A percentile compares a stretch with the other conserved stretches of the same genome.
Evolutionary conservation across 2,888 invertebrate species (phyloP).

Genomic region (Mesorhabditis spiculigera): DNA sequence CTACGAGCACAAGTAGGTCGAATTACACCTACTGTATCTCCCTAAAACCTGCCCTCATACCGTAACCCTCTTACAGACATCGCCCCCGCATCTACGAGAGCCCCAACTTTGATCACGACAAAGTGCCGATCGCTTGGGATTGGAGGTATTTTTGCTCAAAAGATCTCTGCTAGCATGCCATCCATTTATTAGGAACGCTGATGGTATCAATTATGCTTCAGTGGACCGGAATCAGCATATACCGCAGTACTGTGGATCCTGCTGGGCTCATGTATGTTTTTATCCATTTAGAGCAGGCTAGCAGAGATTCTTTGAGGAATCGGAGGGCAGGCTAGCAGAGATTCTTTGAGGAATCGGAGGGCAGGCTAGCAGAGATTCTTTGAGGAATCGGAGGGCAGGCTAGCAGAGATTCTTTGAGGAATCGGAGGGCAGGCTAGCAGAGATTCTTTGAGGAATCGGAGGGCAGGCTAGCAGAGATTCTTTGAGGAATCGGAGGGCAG

Average conservation of each 20-base stretch:
- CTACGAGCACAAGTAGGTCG: constrained; percentile 37
- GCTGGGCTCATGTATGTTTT: constrained; percentile 61
- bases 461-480: too few species aligned
- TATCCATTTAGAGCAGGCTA: too few species aligned
- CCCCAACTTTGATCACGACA: constrained; percentile 35
- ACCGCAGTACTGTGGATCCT: constrained; percentile 63
- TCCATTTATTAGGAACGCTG: constrained; percentile 57
- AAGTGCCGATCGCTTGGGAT: constrained; percentile 60
- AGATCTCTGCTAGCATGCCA: neutral
- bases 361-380: too few species aligned
- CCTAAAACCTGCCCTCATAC: neutral
- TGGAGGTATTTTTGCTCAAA: constrained; percentile 49
- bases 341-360: too few species aligned
- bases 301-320: too few species aligned
- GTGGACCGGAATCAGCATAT: constrained; percentile 64
- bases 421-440: too few species aligned
- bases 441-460: too few species aligned
- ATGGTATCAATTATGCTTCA: constrained; percentile 61
- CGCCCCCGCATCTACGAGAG: constrained; percentile 46
- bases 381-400: too few species aligned
- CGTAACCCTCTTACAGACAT: constrained; percentile 26
- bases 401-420: too few species aligned
- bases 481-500: too few species aligned
- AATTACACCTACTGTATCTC: too few species aligned
- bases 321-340: too few species aligned